Evolutionary conservation across 2,888 invertebrate genomes (phyloP), one percentile per base, ranked within the genome.

Genomic region (Chirona hameri): DNA sequence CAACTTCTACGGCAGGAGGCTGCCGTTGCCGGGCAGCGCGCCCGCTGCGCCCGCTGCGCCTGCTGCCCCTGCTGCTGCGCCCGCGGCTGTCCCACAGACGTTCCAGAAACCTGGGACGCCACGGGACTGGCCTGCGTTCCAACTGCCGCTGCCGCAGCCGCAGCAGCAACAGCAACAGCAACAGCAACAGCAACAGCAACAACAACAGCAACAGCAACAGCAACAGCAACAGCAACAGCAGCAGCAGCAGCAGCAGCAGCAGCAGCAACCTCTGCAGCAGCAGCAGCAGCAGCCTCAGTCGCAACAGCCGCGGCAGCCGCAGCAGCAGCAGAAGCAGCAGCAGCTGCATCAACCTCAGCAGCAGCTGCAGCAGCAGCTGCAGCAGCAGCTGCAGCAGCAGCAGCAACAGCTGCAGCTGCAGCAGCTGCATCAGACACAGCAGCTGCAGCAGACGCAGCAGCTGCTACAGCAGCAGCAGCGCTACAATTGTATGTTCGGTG

Each of bases 1-100:
- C 76, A 76, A 46, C 76, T 76, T 76, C 46, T 76, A 76, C 76
- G 76, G 76, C 76, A 39, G 76, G 46, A 18, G 46, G 46, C 0
- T 46, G 46, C 39, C 76, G 76, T 9, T 27, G 65, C 4, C 15
- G 18, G 31, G 21, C 60, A 29, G 27, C 12, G 24, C 46, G 76
- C 46, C 76, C 9, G 76, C 39, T 21, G 76, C 4, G 21, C 18
- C 29, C 69, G 27, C 69, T 5, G 72, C 31, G 14, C 15, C 72
- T 18, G 72, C 72, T 3, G 31, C 31, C 21, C 18, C 31, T 31
- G 72, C 72, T 39, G 39, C 2, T 39, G 39, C 72, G 12, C 1
- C 31, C 0, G 72, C 31, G 15, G 72, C 65, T 12, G 31, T 31
- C 31, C 15, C 72, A 0, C 72, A 29, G 31, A 14, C 72, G 27